Percentiles rank a stretch among this genome's conserved stretches.
phyloP scores from a whole-genome alignment of 2,113 vertebrate species.

The Chauna torquata region DNA sequence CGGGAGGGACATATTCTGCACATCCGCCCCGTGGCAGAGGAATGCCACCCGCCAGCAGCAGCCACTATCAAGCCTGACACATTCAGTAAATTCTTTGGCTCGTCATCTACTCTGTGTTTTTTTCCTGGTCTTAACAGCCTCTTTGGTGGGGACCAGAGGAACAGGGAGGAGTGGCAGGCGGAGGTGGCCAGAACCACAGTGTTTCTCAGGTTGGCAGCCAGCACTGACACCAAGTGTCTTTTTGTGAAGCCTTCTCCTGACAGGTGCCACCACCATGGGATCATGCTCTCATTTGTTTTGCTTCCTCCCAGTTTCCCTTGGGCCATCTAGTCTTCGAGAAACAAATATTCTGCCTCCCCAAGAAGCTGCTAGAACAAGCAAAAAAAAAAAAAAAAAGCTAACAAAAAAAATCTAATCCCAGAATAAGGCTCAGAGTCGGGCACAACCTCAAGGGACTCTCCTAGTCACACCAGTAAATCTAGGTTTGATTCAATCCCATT shows the following conservation, averaged over 20 bases:
- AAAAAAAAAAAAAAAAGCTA: background rate
- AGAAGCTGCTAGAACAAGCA: background rate
- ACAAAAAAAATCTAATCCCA: background rate
- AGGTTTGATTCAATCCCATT: background rate
- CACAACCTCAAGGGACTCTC: background rate
- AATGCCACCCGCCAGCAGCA: conserved; percentile 34
- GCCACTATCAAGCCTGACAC: conserved; percentile 27
- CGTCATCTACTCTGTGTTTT: conserved; percentile 44
- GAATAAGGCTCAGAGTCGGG: background rate
- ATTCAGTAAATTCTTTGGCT: conserved; percentile 53
- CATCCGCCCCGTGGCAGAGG: background rate
- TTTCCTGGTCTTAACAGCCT: conserved; percentile 49
- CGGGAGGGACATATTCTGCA: background rate
- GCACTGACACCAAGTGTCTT: background rate
- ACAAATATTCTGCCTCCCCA: background rate
- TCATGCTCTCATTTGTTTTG: rapidly evolving
- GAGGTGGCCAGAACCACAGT: conserved; percentile 29
- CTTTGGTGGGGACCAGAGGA: background rate
- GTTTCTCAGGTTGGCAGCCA: conserved; percentile 60
- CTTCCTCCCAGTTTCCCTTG: background rate
- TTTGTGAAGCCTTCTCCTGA: conserved; percentile 14
- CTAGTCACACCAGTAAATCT: background rate
- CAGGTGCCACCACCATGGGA: background rate
- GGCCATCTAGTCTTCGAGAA: background rate
- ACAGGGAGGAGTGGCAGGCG: background rate